Evolutionary conservation across 2,797 vertebrate species (phyloP).

Genomic region (Catostomus latipinnis): DNA sequence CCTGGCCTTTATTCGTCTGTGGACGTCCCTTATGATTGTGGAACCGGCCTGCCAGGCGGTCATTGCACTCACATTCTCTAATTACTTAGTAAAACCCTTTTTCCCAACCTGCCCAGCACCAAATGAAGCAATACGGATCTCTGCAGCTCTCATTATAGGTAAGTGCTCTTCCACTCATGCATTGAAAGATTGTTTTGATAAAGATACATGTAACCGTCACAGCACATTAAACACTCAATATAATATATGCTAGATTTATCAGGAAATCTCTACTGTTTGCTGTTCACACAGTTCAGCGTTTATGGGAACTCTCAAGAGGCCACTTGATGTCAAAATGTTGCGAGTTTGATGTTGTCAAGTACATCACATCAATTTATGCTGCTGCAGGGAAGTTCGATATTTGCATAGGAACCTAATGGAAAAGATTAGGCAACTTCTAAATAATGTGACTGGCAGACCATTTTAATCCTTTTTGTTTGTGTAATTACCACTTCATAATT

Average conservation of each 20-base stretch:
- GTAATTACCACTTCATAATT: not conserved
- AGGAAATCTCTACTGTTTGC: constrained; percentile 10
- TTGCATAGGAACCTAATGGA: not conserved
- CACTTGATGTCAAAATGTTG: constrained; percentile 4
- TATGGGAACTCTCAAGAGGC: not conserved
- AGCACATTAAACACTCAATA: not conserved
- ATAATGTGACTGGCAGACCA: not conserved
- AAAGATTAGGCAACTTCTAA: not conserved
- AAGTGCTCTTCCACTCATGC: constrained; percentile 53
- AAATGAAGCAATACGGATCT: constrained; percentile 76
- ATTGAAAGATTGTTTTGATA: constrained; percentile 7
- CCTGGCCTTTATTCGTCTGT: constrained; percentile 82
- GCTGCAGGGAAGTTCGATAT: not conserved
- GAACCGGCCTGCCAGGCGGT: constrained; percentile 84
- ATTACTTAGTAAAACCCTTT: constrained; percentile 82
- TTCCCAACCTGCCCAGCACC: constrained; percentile 78
- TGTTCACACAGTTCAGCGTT: not conserved
- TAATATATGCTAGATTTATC: not conserved
- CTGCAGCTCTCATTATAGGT: constrained; percentile 82
- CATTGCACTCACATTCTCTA: constrained; percentile 83
- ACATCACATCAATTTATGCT: not conserved
- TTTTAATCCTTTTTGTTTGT: not conserved
- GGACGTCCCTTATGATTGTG: constrained; percentile 83
- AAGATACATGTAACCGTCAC: constrained; percentile 1
- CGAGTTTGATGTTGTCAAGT: not conserved